Conservation (phyloP, 2,797 vertebrate species). For the Takifugu rubripes region DNA sequence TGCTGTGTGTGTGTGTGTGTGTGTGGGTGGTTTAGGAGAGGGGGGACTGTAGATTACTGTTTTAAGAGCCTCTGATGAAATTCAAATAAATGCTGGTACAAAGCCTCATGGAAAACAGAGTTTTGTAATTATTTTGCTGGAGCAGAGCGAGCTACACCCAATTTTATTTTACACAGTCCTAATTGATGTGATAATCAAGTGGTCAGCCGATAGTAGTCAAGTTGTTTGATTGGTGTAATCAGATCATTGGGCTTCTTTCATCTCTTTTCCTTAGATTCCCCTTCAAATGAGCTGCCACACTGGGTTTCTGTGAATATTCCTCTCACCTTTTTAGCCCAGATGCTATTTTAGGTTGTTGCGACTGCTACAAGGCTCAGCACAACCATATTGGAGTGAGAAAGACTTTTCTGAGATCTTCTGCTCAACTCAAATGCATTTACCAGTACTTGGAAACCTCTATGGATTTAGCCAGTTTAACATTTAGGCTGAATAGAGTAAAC, state of each 20-base stretch:
- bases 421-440: constrained; percentile 10
- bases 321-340: constrained; percentile 58
- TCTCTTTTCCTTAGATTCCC: constrained; percentile 47
- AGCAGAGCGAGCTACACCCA: constrained; percentile 30
- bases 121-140: constrained; percentile 48
- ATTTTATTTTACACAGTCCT: constrained; percentile 39
- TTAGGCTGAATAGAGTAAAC: constrained; percentile 19
- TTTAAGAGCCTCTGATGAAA: constrained; percentile 69
- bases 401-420: constrained; percentile 10
- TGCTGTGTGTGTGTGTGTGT: constrained; percentile 1
- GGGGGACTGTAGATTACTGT: constrained; percentile 58
- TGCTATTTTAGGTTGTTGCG: constrained; percentile 35
- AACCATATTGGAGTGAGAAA: neutral
- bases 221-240: constrained; percentile 26
- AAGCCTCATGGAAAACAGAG: constrained; percentile 56
- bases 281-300: constrained; percentile 32
- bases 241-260: constrained; percentile 48
- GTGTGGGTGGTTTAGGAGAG: neutral
- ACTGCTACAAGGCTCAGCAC: neutral
- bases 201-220: constrained; percentile 62
- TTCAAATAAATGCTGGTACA: constrained; percentile 57
- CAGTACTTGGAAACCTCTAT: constrained; percentile 24
- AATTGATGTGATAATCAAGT: constrained; percentile 68
- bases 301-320: constrained; percentile 37
- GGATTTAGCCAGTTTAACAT: constrained; percentile 45